Evolutionary conservation across 2,113 vertebrate genomes (phyloP).

Genomic region (Psittacus erithacus): DNA sequence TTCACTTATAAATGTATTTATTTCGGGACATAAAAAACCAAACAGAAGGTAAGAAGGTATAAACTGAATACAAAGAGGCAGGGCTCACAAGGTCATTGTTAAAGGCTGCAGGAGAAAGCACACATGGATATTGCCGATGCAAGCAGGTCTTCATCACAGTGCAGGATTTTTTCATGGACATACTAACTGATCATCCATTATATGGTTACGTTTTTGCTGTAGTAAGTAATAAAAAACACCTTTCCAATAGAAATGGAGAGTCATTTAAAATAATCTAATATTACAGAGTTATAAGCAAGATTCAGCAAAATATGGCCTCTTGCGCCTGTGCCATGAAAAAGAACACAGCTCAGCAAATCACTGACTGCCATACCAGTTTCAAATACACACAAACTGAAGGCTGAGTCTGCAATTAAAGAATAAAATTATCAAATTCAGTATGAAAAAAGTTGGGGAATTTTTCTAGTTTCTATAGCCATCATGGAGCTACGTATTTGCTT

Average conservation of each 20-base stretch:
- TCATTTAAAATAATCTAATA: not conserved
- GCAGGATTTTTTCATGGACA: not conserved
- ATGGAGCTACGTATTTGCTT: not conserved
- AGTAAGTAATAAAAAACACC: not conserved
- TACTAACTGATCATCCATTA: not conserved
- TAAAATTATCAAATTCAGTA: not conserved
- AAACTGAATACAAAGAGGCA: not conserved
- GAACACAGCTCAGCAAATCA: not conserved
- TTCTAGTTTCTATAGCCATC: not conserved
- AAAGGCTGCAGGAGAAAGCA: not conserved
- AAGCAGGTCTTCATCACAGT: not conserved
- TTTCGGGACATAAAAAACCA: not conserved
- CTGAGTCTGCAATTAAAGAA: not conserved
- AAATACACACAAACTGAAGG: not conserved
- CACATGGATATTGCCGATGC: not conserved
- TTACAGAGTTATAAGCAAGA: not conserved
- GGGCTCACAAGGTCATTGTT: not conserved
- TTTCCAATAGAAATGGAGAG: not conserved
- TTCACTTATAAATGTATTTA: not conserved
- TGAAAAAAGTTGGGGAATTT: not conserved
- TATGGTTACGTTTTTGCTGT: not conserved
- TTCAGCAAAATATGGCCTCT: not conserved
- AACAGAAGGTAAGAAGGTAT: not conserved
- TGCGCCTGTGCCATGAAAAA: not conserved
- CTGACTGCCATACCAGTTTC: not conserved